A percentile compares a stretch with the other conserved stretches of the same genome.
These are phyloP conservation scores for Spilosoma lubricipeda DNA, from an alignment of 2,888 invertebrate genomes.

Conservation along the genomic window DNA sequence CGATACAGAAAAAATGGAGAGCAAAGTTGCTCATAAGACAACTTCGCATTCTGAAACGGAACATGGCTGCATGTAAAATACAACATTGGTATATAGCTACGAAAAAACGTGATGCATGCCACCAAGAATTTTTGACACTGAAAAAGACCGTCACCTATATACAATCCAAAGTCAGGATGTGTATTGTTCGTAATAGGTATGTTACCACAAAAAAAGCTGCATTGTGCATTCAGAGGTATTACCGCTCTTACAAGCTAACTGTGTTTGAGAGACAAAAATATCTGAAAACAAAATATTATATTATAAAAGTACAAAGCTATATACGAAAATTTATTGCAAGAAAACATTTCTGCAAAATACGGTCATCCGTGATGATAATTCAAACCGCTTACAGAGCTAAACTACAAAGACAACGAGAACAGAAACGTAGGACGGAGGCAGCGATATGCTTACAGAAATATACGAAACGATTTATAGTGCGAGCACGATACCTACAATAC, in stretches of 20 bases:
- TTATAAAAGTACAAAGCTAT: constrained; percentile 60
- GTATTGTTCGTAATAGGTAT: constrained; percentile 59
- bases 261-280: constrained; percentile 56
- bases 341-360: constrained; percentile 63
- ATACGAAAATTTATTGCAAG: constrained; percentile 63
- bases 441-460: constrained; percentile 73
- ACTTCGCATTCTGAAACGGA: constrained; percentile 66
- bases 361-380: constrained; percentile 62
- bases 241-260: constrained; percentile 67
- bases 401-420: constrained; percentile 57
- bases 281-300: constrained; percentile 49
- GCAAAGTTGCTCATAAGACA: constrained; percentile 71
- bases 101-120: constrained; percentile 60
- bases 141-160: constrained; percentile 62
- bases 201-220: constrained; percentile 55
- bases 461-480: constrained; percentile 63
- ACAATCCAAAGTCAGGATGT: constrained; percentile 74
- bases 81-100: constrained; percentile 73
- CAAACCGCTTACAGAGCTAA: constrained; percentile 75
- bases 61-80: constrained; percentile 66
- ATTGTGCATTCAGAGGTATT: constrained; percentile 70
- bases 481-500: constrained; percentile 61
- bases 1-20: constrained; percentile 67
- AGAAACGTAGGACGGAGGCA: constrained; percentile 58
- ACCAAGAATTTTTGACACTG: constrained; percentile 59